phyloP scores from a whole-genome alignment of 1,140 invertebrate genomes.

The Trichoplusia ni region DNA sequence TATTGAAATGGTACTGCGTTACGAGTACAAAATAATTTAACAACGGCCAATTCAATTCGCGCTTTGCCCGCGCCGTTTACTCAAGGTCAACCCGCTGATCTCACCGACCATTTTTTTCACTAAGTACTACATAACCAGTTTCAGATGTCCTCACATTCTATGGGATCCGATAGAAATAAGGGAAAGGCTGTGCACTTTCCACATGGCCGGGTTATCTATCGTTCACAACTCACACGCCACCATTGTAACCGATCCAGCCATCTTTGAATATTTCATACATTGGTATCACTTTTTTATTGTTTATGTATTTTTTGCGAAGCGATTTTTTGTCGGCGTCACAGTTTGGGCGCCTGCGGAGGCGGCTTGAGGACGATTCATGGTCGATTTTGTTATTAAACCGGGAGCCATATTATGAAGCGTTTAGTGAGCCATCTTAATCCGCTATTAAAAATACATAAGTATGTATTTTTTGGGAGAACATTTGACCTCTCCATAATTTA shows the following conservation, averaged over 20 bases:
- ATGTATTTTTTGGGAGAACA: background rate
- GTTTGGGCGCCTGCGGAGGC: constrained; percentile 14
- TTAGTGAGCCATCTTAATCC: too few relatives aligned
- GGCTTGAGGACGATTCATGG: constrained; percentile 23
- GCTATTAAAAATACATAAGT: too few relatives aligned
- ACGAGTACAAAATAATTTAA: constrained; percentile 40
- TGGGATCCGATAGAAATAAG: constrained; percentile 36
- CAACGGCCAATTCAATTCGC: constrained; percentile 60
- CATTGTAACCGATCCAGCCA: constrained; percentile 56
- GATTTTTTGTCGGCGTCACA: constrained; percentile 60
- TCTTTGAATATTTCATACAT: constrained; percentile 68
- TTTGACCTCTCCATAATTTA: too few relatives aligned
- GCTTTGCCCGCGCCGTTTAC: constrained; percentile 47
- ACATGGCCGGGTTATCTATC: constrained; percentile 41
- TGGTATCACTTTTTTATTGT: constrained; percentile 55
- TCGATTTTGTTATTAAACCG: constrained; percentile 23
- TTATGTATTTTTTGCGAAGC: constrained; percentile 47
- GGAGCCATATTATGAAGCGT: too few relatives aligned
- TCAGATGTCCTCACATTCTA: constrained; percentile 42
- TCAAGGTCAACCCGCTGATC: constrained; percentile 71
- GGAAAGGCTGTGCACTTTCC: constrained; percentile 42
- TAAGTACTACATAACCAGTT: constrained; percentile 56
- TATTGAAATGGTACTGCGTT: too few relatives aligned
- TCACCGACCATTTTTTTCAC: constrained; percentile 72
- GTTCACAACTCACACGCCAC: constrained; percentile 50